Conservation (phyloP, 2,797 vertebrate genomes). For the Orestias chungarensis region DNA sequence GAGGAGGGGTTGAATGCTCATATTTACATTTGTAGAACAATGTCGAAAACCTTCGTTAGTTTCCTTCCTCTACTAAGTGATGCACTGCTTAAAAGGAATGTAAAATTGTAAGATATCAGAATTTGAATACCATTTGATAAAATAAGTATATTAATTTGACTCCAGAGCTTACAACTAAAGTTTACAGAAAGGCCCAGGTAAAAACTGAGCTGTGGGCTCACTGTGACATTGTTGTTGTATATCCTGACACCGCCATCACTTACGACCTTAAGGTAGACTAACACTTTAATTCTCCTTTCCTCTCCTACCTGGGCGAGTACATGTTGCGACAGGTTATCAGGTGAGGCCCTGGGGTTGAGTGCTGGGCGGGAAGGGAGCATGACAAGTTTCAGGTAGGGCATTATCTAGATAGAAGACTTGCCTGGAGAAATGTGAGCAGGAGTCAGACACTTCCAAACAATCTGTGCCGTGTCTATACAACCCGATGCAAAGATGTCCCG, state of each 20-base stretch:
- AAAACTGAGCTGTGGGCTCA: conserved; percentile 9
- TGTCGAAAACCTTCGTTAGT: neutral
- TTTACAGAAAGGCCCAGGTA: conserved; percentile 29
- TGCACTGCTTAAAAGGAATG: neutral
- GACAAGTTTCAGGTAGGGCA: conserved; percentile 67
- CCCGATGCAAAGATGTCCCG: conserved; percentile 32
- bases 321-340: conserved; percentile 69
- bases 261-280: conserved; percentile 46
- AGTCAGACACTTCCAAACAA: conserved; percentile 61
- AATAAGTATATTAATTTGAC: neutral
- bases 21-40: neutral
- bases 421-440: conserved; percentile 69
- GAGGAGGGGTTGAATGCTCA: neutral
- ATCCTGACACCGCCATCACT: conserved; percentile 47
- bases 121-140: neutral
- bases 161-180: conserved; percentile 7
- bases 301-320: conserved; percentile 41
- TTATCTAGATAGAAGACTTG: conserved; percentile 69
- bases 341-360: conserved; percentile 60
- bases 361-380: conserved; percentile 63
- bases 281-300: conserved; percentile 59
- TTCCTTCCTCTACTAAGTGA: neutral
- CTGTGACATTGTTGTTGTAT: conserved; percentile 35
- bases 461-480: conserved; percentile 61
- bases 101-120: neutral